phyloP scores from a whole-genome alignment of 1,140 invertebrate genomes.

The Ganaspis sp. region DNA sequence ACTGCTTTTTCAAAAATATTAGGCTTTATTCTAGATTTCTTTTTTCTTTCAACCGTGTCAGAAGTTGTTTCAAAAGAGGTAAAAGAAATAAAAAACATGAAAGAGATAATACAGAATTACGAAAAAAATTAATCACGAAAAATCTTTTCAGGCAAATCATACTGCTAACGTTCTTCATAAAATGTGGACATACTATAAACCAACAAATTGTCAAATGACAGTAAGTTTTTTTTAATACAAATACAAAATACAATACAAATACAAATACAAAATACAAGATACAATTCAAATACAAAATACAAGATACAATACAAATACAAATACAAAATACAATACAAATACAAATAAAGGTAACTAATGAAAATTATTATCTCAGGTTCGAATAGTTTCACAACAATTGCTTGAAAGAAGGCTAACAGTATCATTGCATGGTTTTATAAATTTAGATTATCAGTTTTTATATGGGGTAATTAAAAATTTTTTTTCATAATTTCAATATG shows the following conservation, averaged over 20 bases:
- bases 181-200: not conserved
- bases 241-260: not conserved
- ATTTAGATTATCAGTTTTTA: not conserved
- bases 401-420: not conserved
- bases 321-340: not conserved
- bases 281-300: too few relatives aligned
- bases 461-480: not conserved
- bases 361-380: not conserved
- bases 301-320: not conserved
- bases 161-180: slow-evolving; percentile 13
- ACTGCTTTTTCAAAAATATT: slow-evolving; percentile 11
- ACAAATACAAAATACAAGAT: not conserved
- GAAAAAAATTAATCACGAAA: too few relatives aligned
- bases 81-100: not conserved
- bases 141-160: slow-evolving; percentile 16
- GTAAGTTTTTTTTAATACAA: not conserved
- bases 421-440: slow-evolving; percentile 10
- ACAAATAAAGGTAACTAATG: not conserved
- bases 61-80: not conserved
- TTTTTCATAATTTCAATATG: too few relatives aligned
- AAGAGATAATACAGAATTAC: too few relatives aligned
- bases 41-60: slow-evolving; percentile 29
- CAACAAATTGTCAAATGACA: not conserved
- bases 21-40: slow-evolving; percentile 3
- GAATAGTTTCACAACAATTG: not conserved